Percentiles rank a stretch among this genome's conserved stretches.
These are phyloP conservation scores for Neotoxoptera formosana DNA, from an alignment of 1,140 invertebrate genomes.

Conservation along the genomic window DNA sequence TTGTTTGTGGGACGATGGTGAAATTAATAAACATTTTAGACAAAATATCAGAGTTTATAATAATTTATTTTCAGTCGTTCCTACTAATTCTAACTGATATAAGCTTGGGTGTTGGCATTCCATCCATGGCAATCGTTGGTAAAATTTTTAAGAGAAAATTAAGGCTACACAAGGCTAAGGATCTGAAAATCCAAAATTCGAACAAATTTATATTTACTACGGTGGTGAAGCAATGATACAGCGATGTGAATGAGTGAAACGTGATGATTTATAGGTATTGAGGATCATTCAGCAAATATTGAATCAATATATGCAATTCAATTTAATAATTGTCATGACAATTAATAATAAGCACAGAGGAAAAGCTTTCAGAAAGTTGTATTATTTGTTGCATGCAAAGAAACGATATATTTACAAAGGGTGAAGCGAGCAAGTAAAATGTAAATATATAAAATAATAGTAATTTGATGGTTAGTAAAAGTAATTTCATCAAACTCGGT, in stretches of 20 bases:
- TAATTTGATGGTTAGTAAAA: too few species aligned
- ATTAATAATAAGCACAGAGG: too few species aligned
- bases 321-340: background rate
- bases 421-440: too few species aligned
- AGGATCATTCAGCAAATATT: background rate
- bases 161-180: background rate
- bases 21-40: background rate
- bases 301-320: too few species aligned
- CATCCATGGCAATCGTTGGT: background rate
- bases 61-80: background rate
- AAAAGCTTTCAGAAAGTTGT: background rate
- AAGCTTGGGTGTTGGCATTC: background rate
- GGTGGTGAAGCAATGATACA: background rate
- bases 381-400: background rate
- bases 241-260: background rate
- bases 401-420: background rate
- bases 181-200: too few species aligned
- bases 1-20: too few species aligned
- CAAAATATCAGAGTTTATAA: background rate
- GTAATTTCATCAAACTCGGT: too few species aligned
- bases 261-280: background rate
- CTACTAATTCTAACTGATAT: background rate
- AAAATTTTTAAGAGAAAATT: background rate
- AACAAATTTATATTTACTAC: too few species aligned
- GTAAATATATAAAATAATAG: too few species aligned